Percentiles rank a stretch among this genome's conserved stretches.
phyloP scores from a whole-genome alignment of 2,797 vertebrate species.

The Galago senegalensis region DNA sequence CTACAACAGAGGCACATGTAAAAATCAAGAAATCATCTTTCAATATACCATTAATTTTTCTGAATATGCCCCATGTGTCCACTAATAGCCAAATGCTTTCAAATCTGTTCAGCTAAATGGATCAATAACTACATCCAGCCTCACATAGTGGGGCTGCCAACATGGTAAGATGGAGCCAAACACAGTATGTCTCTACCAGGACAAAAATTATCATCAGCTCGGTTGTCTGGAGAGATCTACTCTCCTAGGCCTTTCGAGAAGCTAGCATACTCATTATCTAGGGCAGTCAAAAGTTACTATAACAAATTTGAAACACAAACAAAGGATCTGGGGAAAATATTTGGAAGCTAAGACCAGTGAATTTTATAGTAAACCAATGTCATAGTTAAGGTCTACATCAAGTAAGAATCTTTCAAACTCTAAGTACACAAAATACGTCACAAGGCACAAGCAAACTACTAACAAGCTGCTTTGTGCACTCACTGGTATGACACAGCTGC shows the following conservation, averaged over 20 bases:
- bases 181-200: conserved; percentile 76
- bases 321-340: conserved; percentile 59
- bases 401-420: conserved; percentile 80
- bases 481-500: conserved; percentile 87
- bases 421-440: conserved; percentile 81
- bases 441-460: conserved; percentile 85
- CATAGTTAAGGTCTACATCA: conserved; percentile 63
- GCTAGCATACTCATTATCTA: conserved; percentile 42
- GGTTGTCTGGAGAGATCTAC: conserved; percentile 69
- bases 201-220: conserved; percentile 72
- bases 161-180: conserved; percentile 82
- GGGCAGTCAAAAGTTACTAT: conserved; percentile 27
- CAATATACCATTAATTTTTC: conserved; percentile 80
- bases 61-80: conserved; percentile 83
- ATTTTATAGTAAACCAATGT: conserved; percentile 63
- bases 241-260: conserved; percentile 34
- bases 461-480: conserved; percentile 84
- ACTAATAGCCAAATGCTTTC: conserved; percentile 83
- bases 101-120: conserved; percentile 85
- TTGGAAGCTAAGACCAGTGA: conserved; percentile 25
- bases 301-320: conserved; percentile 28
- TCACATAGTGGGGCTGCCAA: conserved; percentile 80
- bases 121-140: conserved; percentile 80
- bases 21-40: conserved; percentile 78
- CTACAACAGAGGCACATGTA: conserved; percentile 40